Evolutionary conservation across 2,888 invertebrate genomes (phyloP).

Genomic region (Rhorus exstirpatorius): DNA sequence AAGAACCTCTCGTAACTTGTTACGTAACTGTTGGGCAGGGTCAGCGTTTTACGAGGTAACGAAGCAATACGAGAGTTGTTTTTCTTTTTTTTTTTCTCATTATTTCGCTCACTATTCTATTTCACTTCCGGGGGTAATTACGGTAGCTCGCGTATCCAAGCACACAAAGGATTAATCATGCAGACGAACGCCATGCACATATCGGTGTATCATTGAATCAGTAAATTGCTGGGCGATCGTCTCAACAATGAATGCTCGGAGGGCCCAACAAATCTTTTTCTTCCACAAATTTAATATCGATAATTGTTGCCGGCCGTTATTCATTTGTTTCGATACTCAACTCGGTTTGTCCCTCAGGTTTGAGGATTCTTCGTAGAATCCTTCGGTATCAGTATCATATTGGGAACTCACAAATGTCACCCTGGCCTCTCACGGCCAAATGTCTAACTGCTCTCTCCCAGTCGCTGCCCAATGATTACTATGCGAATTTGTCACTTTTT

Average conservation of each 20-base stretch:
- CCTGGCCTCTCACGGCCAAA: too few species aligned
- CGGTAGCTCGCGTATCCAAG: constrained; percentile 22
- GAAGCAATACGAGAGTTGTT: constrained; percentile 46
- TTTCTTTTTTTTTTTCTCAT: constrained; percentile 28
- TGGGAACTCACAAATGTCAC: too few species aligned
- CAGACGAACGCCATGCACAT: constrained; percentile 22
- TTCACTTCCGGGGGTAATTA: constrained; percentile 43
- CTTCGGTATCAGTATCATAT: neutral
- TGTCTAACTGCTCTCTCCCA: too few species aligned
- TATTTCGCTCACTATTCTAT: constrained; percentile 20
- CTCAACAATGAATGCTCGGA: constrained; percentile 31
- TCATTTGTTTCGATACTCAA: constrained; percentile 4
- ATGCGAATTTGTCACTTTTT: too few species aligned
- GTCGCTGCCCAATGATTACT: too few species aligned
- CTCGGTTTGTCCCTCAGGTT: neutral
- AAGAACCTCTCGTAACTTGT: neutral
- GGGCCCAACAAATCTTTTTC: constrained; percentile 6
- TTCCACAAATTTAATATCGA: constrained; percentile 19
- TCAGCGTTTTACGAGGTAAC: constrained; percentile 56
- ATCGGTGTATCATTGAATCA: constrained; percentile 42
- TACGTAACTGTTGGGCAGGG: constrained; percentile 49
- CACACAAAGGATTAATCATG: constrained; percentile 16
- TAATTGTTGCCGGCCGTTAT: constrained; percentile 3
- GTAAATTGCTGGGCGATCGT: constrained; percentile 41
- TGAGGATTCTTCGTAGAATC: neutral